A percentile compares a stretch with the other conserved stretches of the same genome.
Evolutionary conservation across 2,113 vertebrate genomes (phyloP).

Genomic region (Melanerpes aurifrons): DNA sequence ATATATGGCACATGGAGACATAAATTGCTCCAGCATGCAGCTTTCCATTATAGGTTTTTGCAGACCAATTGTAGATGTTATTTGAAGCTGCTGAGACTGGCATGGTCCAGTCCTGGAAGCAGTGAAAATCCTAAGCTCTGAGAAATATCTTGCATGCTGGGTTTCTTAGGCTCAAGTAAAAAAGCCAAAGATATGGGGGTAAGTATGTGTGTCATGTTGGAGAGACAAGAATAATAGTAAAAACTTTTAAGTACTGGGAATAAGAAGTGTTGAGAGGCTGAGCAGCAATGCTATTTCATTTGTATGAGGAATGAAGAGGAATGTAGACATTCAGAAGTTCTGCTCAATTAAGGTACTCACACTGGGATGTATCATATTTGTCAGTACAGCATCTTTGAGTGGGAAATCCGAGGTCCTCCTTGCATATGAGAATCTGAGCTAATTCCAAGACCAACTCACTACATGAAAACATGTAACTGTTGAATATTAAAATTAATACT

Average conservation of each 20-base stretch:
- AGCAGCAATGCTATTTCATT: neutral
- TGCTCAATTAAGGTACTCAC: neutral
- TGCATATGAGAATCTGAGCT: neutral
- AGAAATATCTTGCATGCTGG: neutral
- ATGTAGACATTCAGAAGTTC: neutral
- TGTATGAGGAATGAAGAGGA: neutral
- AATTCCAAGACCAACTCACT: neutral
- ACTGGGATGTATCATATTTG: neutral
- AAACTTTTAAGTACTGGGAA: neutral
- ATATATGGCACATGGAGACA: slow-evolving; percentile 37
- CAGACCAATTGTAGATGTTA: slow-evolving; percentile 14
- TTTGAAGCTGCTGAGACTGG: slow-evolving; percentile 27
- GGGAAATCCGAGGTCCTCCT: neutral
- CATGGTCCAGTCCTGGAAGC: neutral
- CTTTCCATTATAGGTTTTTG: slow-evolving; percentile 34
- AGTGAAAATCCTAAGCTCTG: slow-evolving; percentile 2
- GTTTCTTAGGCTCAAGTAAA: slow-evolving; percentile 9
- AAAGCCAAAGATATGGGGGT: neutral
- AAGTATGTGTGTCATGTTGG: neutral
- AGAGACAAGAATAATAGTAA: slow-evolving; percentile 15
- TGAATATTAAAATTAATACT: neutral
- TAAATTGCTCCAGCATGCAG: slow-evolving; percentile 36
- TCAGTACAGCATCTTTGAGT: neutral
- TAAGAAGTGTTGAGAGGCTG: neutral
- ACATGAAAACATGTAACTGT: neutral